Evolutionary conservation across 2,113 vertebrate species (phyloP).

Genomic region (Sula dactylatra): DNA sequence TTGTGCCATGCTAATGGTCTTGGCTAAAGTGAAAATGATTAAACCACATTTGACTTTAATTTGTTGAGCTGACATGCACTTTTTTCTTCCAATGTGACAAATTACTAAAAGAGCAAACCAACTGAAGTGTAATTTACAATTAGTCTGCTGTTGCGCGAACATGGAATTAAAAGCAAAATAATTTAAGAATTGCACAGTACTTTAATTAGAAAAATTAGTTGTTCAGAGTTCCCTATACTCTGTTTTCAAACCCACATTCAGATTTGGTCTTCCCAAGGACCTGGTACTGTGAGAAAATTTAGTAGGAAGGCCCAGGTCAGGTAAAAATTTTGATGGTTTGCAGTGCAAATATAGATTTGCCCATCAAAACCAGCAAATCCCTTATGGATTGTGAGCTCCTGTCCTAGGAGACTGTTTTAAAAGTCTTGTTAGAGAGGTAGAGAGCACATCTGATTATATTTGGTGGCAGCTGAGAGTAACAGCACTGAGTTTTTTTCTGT

Average conservation of each 20-base stretch:
- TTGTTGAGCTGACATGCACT: slow-evolving; percentile 34
- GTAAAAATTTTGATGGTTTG: not conserved
- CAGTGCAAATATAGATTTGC: not conserved
- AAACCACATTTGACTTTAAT: slow-evolving; percentile 66
- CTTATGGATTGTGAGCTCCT: not conserved
- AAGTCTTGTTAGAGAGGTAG: not conserved
- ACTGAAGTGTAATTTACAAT: slow-evolving; percentile 64
- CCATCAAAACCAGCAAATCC: not conserved
- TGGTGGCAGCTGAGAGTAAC: not conserved
- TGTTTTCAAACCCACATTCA: not conserved
- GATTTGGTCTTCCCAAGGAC: not conserved
- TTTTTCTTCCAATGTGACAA: slow-evolving; percentile 51
- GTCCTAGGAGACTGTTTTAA: not conserved
- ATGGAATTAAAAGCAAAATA: slow-evolving; percentile 50
- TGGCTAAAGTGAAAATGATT: slow-evolving; percentile 68
- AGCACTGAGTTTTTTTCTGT: not conserved
- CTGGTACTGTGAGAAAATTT: not conserved
- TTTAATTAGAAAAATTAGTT: not conserved
- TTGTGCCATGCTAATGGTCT: slow-evolving; percentile 44
- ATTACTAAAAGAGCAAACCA: slow-evolving; percentile 58
- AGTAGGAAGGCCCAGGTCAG: not conserved
- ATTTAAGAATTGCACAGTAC: slow-evolving; percentile 28
- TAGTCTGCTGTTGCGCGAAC: slow-evolving; percentile 39
- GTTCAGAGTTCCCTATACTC: not conserved
- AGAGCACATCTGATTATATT: not conserved